Evolutionary conservation across 2,797 vertebrate genomes (phyloP).

Genomic region (Alcedo quadribrachys): DNA sequence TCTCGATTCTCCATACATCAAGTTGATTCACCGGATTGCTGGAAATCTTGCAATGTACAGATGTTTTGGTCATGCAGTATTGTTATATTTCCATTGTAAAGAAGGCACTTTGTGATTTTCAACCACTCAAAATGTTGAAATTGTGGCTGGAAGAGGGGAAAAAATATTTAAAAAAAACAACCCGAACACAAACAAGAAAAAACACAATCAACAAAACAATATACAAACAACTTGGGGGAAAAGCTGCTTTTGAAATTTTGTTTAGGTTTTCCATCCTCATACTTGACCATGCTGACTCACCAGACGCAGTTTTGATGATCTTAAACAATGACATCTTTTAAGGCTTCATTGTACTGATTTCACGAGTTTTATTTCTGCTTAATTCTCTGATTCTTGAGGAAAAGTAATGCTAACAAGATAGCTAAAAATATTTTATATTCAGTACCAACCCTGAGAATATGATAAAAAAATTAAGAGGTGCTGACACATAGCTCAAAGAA

Average conservation of each 20-base stretch:
- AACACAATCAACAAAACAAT: not conserved
- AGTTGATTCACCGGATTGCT: slow-evolving; percentile 12
- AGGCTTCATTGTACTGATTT: not conserved
- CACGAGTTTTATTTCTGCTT: slow-evolving; percentile 7
- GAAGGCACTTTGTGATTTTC: slow-evolving; percentile 48
- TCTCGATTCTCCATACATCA: not conserved
- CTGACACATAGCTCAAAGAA: not conserved
- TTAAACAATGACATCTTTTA: slow-evolving; percentile 5
- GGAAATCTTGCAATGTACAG: slow-evolving; percentile 23
- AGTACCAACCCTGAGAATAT: not conserved
- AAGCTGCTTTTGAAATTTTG: not conserved
- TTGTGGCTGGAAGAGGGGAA: slow-evolving; percentile 23
- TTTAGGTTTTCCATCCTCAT: not conserved
- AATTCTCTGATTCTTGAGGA: slow-evolving; percentile 1
- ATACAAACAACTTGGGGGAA: too few relatives aligned
- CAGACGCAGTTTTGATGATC: not conserved
- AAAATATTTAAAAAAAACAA: not conserved
- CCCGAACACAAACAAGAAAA: not conserved
- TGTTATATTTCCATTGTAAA: slow-evolving; percentile 38
- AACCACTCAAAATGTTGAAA: slow-evolving; percentile 23
- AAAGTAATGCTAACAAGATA: not conserved
- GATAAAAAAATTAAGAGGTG: not conserved
- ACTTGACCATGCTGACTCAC: not conserved
- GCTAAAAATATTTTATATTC: not conserved
- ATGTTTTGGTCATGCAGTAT: not conserved